A percentile compares a stretch with the other conserved stretches of the same genome.
These are phyloP conservation scores for Orbicella faveolata DNA, from an alignment of 64 coral and sea anemone genomes.

Conservation along the genomic window DNA sequence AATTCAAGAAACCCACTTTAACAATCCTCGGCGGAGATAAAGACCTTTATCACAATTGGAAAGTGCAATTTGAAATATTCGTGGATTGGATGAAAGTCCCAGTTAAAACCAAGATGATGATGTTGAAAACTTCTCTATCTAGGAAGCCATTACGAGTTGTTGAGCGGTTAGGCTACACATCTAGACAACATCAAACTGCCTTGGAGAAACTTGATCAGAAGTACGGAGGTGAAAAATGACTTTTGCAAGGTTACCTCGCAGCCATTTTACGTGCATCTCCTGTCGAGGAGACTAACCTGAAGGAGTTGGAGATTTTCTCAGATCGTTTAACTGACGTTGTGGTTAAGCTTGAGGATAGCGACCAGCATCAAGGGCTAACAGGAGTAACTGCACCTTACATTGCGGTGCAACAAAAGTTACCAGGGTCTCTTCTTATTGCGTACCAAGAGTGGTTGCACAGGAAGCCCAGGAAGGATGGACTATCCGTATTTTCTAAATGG, in stretches of 20 bases:
- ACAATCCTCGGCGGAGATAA: conserved; percentile 21
- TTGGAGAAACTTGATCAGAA: conserved; percentile 42
- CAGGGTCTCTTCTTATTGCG: too few relatives aligned
- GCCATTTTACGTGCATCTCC: conserved; percentile 6
- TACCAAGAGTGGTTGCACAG: neutral
- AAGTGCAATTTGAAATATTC: conserved; percentile 34
- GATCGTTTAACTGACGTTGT: conserved; percentile 29
- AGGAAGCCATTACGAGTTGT: too few relatives aligned
- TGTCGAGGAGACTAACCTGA: conserved; percentile 18
- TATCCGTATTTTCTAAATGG: conserved; percentile 14
- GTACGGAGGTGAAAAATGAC: conserved; percentile 23
- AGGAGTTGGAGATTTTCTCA: conserved; percentile 39
- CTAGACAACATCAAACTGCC: conserved; percentile 23
- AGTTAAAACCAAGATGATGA: too few relatives aligned
- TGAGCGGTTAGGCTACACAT: neutral
- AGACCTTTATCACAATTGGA: conserved; percentile 44
- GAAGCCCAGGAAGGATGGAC: neutral
- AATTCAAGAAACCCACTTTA: conserved; percentile 19
- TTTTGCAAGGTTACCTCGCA: neutral
- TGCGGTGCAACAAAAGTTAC: too few relatives aligned
- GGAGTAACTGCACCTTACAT: too few relatives aligned
- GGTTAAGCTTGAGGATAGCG: neutral
- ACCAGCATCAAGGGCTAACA: too few relatives aligned
- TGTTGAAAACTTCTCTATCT: neutral
- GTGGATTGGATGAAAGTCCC: neutral